These are phyloP conservation scores for Clytia hemisphaerica DNA, from an alignment of 30 jellyfish, hydroid and myxozoan species.

Conservation along the genomic window DNA sequence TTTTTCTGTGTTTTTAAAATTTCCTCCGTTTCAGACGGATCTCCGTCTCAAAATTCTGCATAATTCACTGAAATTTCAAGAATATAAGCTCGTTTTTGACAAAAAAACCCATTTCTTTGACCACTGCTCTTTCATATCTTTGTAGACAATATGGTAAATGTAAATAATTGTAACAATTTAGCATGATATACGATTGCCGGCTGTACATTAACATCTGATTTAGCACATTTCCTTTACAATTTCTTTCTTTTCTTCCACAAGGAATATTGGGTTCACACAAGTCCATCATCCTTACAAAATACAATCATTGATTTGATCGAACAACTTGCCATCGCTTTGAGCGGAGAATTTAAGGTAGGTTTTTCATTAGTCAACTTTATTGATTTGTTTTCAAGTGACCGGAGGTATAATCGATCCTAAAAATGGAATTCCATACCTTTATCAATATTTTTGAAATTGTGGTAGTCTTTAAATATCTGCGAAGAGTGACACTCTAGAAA, in stretches of 20 bases:
- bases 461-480: background rate
- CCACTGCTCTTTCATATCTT: too few relatives aligned
- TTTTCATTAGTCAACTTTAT: background rate
- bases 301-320: constrained; percentile 65
- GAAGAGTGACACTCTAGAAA: background rate
- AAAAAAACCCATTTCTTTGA: too few relatives aligned
- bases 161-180: too few relatives aligned
- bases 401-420: background rate
- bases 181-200: too few relatives aligned
- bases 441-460: background rate
- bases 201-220: too few relatives aligned
- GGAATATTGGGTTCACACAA: constrained; percentile 89
- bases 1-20: too few relatives aligned
- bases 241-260: background rate
- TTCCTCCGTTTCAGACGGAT: too few relatives aligned
- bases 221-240: too few relatives aligned
- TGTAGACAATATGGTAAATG: too few relatives aligned
- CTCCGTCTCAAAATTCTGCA: too few relatives aligned
- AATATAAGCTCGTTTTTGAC: too few relatives aligned
- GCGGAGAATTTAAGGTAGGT: constrained; percentile 91
- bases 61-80: too few relatives aligned
- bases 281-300: constrained; percentile 69
- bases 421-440: background rate
- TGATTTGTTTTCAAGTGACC: background rate
- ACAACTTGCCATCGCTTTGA: constrained; percentile 85